A percentile compares a stretch with the other conserved stretches of the same genome.
Evolutionary conservation across 2,888 invertebrate genomes (phyloP).

Genomic region (Neuroscelio doddi): DNA sequence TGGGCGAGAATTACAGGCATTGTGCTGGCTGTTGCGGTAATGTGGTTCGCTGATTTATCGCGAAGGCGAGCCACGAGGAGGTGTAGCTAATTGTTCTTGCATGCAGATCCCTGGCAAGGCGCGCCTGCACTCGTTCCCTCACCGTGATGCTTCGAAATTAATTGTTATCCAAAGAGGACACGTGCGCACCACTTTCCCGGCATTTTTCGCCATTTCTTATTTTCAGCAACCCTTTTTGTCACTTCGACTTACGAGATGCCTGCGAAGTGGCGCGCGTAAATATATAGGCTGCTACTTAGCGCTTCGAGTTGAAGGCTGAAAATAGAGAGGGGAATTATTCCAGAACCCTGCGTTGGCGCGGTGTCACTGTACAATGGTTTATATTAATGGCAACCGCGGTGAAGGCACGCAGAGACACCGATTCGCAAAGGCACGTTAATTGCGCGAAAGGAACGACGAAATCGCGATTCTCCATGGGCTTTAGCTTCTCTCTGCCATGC

Average conservation of each 20-base stretch:
- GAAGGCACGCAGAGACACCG: not conserved
- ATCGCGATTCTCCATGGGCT: constrained; percentile 15
- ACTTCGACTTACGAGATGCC: constrained; percentile 17
- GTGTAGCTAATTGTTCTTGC: constrained; percentile 69
- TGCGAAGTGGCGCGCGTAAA: not conserved
- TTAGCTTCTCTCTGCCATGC: constrained; percentile 27
- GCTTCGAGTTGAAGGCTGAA: not conserved
- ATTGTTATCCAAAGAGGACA: constrained; percentile 52
- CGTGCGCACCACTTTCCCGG: constrained; percentile 23
- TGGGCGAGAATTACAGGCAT: constrained; percentile 69
- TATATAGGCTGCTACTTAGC: too few relatives aligned
- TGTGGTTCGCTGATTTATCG: constrained; percentile 68
- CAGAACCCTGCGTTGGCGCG: not conserved
- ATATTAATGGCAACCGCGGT: constrained; percentile 1
- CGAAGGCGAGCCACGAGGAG: constrained; percentile 65
- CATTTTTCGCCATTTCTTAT: constrained; percentile 30
- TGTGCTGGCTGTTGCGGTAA: constrained; percentile 66
- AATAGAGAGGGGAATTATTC: not conserved
- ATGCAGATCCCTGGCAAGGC: constrained; percentile 59
- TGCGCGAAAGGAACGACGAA: constrained; percentile 15
- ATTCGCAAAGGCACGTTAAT: constrained; percentile 30
- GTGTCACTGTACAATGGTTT: not conserved
- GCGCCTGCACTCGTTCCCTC: constrained; percentile 50
- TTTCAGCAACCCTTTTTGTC: constrained; percentile 17
- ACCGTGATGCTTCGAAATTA: constrained; percentile 60